Evolutionary conservation across 2,113 vertebrate genomes (phyloP).

Genomic region (Oncorhynchus clarkii): DNA sequence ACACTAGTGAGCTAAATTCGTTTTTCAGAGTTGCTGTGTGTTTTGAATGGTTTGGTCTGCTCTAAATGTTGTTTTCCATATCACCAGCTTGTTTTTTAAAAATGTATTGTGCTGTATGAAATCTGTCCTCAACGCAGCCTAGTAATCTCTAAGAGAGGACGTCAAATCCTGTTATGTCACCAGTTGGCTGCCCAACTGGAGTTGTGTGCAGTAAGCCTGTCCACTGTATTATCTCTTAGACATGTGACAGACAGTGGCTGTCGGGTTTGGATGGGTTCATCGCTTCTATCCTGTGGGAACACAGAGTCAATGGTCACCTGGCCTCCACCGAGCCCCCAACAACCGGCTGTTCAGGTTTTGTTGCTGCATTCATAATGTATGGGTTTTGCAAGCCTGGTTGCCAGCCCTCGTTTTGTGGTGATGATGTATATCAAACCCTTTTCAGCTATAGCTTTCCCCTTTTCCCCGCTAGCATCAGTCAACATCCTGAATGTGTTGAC

Average conservation of each 20-base stretch:
- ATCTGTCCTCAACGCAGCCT: background rate
- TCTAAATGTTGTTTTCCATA: background rate
- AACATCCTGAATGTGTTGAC: background rate
- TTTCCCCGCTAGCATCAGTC: background rate
- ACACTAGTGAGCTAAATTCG: background rate
- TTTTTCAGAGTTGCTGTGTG: background rate
- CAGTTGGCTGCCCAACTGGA: constrained; percentile 18
- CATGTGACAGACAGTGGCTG: constrained; percentile 38
- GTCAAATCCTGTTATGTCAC: constrained; percentile 55
- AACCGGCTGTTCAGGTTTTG: background rate
- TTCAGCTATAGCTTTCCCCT: background rate
- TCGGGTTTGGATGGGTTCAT: background rate
- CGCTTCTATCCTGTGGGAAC: background rate
- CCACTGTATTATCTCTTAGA: constrained; percentile 36
- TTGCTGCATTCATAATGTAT: too few relatives aligned
- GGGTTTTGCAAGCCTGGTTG: background rate
- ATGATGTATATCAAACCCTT: background rate
- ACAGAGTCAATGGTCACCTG: background rate
- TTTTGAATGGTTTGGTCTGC: too few relatives aligned
- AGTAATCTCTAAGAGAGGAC: constrained; percentile 40
- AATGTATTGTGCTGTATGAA: background rate
- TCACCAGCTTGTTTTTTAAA: background rate
- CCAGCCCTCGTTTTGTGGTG: background rate
- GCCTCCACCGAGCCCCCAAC: background rate
- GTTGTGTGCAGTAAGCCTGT: constrained; percentile 29